Percentiles rank a stretch among this genome's conserved stretches.
Evolutionary conservation across 2,888 invertebrate genomes (phyloP).

Genomic region (Eulithis testata): DNA sequence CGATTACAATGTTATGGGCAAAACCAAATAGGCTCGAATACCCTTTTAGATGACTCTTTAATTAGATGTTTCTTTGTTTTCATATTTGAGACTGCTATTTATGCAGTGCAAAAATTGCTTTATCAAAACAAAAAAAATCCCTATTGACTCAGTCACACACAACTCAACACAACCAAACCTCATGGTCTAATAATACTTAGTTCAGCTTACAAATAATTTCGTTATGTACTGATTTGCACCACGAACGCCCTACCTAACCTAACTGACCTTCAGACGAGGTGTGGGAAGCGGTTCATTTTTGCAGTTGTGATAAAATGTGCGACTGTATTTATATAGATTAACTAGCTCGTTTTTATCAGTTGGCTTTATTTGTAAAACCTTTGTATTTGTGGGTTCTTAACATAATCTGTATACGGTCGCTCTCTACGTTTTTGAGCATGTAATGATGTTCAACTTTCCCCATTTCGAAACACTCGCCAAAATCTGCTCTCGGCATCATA

Average conservation of each 20-base stretch:
- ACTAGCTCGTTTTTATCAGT: neutral
- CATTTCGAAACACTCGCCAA: constrained; percentile 18
- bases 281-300: constrained; percentile 8
- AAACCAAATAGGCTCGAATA: too few relatives aligned
- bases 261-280: constrained; percentile 13
- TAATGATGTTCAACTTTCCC: constrained; percentile 17
- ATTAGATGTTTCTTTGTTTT: too few relatives aligned
- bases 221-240: too few relatives aligned
- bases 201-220: neutral
- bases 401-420: neutral
- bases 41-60: too few relatives aligned
- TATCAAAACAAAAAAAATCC: too few relatives aligned
- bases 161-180: neutral
- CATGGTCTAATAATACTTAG: constrained; percentile 12
- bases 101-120: too few relatives aligned
- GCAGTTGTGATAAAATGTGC: neutral
- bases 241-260: neutral
- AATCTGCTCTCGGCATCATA: constrained; percentile 13
- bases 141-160: too few relatives aligned
- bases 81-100: too few relatives aligned
- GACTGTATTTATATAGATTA: too few relatives aligned
- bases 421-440: neutral
- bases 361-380: too few relatives aligned
- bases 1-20: too few relatives aligned
- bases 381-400: too few relatives aligned